Base-by-base conservation (phyloP, 1,140 invertebrate genomes). In the Dysdera silvatica region DNA sequence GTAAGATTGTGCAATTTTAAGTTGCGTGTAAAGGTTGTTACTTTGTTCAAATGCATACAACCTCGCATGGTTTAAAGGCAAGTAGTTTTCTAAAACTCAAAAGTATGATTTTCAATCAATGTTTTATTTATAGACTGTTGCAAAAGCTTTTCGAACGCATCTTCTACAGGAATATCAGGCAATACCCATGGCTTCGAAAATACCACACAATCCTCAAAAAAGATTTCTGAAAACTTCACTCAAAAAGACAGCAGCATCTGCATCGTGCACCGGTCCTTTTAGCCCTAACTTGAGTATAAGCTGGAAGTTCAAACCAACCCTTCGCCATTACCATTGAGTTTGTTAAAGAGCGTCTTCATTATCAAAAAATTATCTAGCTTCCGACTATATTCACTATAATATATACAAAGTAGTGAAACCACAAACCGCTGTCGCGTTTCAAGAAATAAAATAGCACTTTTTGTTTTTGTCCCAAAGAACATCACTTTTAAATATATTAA, bases 401-500 rank as follows among this genome's bases (percentile, higher is more conserved):
- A 54, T 63, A 63, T 63, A 53, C 56, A 63, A 52, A 63, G 56
- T 55, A 43, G 45, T 63, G 61, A 48, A 53, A 63, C 61, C 61
- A 61, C 59, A 63, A 63, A 56, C 61, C 51, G 55, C 61, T 55
- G 47, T 31, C 61, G 32, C 23, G 52, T 53, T 63, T 55, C 55
- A 52, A 40, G 29, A 55, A 52, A 63, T 55, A 53, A 63, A 63
- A 63, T 63, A 63, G 61, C 61, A 47, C 56, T 54, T 61, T 57
- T 57, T 61, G 40, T 56, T 40, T n/a, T n/a, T n/a, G n/a, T n/a
- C n/a, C n/a, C 52, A 48, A 63, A 63, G 56, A 56, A 63, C 55
- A 63, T 63, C 53, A 56, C 61, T 52, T 61, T 35, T 54, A 43
- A 54, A 55, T 59, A 49, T 61, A 63, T 63, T 63, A 63, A 63